Conservation (phyloP, 2,888 invertebrate genomes). For the Hypena proboscidalis region DNA sequence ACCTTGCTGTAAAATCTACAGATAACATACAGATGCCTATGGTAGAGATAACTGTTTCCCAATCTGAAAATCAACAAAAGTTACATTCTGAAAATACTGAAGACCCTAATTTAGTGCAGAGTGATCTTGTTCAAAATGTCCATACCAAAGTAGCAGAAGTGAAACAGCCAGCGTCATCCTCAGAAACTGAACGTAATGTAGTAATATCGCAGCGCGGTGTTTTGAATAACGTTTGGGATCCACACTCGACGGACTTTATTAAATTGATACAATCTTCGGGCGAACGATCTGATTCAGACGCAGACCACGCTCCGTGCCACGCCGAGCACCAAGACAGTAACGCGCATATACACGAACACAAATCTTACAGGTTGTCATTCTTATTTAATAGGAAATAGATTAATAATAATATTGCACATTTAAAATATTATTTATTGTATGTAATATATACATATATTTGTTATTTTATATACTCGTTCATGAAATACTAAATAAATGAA, state of each 20-base stretch:
- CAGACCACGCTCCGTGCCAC: not conserved
- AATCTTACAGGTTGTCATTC: slow-evolving; percentile 27
- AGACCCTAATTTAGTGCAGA: no score
- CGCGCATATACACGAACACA: slow-evolving; percentile 20
- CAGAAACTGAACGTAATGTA: slow-evolving; percentile 3
- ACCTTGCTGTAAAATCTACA: no score
- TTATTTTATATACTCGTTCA: no score
- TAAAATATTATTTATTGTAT: no score
- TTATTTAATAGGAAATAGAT: slow-evolving; percentile 32
- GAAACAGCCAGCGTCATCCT: not conserved
- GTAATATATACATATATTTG: no score
- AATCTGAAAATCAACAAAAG: no score
- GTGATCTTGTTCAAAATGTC: not conserved
- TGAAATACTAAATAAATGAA: no score
- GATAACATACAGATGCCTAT: no score
- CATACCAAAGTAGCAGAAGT: not conserved
- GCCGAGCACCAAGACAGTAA: not conserved
- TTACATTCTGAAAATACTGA: no score
- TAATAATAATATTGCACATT: no score
- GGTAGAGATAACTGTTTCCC: no score
- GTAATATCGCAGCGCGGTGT: slow-evolving; percentile 10
- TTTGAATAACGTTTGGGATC: slow-evolving; percentile 11
- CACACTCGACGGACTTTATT: slow-evolving; percentile 7
- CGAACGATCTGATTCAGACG: no score
- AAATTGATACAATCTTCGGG: slow-evolving; percentile 19